Evolutionary conservation across 2,113 vertebrate genomes (phyloP).

Genomic region (Podarcis muralis): DNA sequence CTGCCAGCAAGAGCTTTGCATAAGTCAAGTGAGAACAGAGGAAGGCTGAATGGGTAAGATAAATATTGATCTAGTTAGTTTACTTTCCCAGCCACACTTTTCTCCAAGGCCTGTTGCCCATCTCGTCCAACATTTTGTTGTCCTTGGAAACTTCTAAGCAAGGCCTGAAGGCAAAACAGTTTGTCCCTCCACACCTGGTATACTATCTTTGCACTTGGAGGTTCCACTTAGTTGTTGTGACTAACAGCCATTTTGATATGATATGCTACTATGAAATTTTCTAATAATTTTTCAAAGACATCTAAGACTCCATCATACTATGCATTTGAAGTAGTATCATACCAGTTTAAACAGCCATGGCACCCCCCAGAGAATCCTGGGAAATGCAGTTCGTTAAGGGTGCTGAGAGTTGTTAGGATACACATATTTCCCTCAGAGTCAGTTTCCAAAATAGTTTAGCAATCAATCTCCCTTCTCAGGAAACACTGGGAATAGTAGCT

Average conservation of each 20-base stretch:
- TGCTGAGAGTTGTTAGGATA: too few species aligned
- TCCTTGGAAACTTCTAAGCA: background rate
- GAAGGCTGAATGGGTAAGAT: background rate
- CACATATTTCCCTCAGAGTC: too few species aligned
- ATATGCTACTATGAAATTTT: too few species aligned
- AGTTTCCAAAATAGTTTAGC: too few species aligned
- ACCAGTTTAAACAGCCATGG: too few species aligned
- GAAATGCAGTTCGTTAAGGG: too few species aligned
- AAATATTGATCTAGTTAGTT: background rate
- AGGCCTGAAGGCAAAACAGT: background rate
- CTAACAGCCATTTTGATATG: background rate
- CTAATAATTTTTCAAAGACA: too few species aligned
- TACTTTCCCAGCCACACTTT: background rate
- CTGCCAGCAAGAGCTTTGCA: background rate
- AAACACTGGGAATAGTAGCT: too few species aligned
- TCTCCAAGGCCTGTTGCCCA: background rate
- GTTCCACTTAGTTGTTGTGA: background rate
- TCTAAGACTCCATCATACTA: too few species aligned
- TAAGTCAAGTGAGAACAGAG: background rate
- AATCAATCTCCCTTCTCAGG: too few species aligned
- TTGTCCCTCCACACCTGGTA: background rate
- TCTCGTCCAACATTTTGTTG: background rate
- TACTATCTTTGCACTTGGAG: background rate
- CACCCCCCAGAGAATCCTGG: too few species aligned
- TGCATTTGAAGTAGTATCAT: too few species aligned